Evolutionary conservation across 2,888 invertebrate species (phyloP), one percentile per base, ranked within the genome.

Genomic region (Amorpha juglandis): DNA sequence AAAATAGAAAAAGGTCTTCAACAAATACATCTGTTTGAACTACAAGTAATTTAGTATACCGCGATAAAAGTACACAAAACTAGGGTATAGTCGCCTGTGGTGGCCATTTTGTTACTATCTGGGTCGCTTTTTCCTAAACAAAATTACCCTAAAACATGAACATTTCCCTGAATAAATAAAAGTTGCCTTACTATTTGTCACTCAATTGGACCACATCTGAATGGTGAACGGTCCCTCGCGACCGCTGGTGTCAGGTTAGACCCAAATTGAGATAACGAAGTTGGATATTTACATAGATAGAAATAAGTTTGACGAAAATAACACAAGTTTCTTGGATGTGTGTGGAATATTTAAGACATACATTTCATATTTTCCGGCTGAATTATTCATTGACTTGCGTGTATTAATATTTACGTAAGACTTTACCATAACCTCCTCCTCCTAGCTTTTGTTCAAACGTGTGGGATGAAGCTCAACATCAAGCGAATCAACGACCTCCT

Each of bases 141-240:
- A 65, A 62, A 62, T 65, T 65, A 67, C 63, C 67, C 55, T 74
- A 72, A 72, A 70, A 69, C 63, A 58, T 68, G 68, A 74, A 71
- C 64, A 70, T 70, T 66, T 48, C 62, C 66, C 68, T 71, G 74
- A 70, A 70, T 73, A 73, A 64, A 71, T 72, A 74, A 68, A 67
- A 72, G 67, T 71, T 67, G 68, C 48, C 50, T 63, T 48, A 52
- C 66, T 62, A 68, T 73, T 74, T 73, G 73, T 72, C 74, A 69
- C 72, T 68, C 71, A 68, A 71, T 73, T 68, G 70, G 64, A 58
- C 73, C 68, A 65, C 70, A 68, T 66, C 71, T 67, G 70, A 73
- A 65, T 48, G 63, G 62, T 14, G 62, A 70, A 65, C 62, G 47
- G 69, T 63, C 68, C 63, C 66, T 47, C n/a, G 64, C 67, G 51